Evolutionary conservation across 2,888 invertebrate species (phyloP).

Genomic region (Aelia acuminata): DNA sequence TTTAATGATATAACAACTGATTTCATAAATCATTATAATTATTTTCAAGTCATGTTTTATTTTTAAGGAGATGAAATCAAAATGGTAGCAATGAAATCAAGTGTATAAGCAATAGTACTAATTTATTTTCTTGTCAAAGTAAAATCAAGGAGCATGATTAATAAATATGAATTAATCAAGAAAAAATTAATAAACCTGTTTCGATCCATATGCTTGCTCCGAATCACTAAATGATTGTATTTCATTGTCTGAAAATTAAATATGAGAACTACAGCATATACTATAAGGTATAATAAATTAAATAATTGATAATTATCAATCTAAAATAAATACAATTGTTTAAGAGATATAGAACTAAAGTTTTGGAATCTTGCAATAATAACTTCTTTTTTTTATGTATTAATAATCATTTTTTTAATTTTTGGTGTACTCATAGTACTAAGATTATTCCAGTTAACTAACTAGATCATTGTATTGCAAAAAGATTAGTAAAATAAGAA

Average conservation of each 20-base stretch:
- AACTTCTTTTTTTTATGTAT: no score
- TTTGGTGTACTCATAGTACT: background rate
- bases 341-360: no score
- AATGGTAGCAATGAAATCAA: background rate
- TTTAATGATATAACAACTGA: no score
- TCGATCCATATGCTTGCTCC: background rate
- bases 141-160: background rate
- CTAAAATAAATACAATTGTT: background rate
- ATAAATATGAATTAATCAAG: background rate
- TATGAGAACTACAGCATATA: background rate
- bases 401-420: no score
- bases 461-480: no score
- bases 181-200: conserved; percentile 6
- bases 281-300: background rate
- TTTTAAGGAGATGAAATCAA: background rate
- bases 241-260: background rate
- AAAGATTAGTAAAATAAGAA: background rate
- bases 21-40: no score
- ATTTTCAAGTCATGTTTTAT: no score
- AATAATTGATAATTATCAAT: background rate
- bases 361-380: no score
- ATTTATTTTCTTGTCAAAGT: no score
- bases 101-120: background rate
- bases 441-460: background rate
- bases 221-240: background rate